A percentile compares a stretch with the other conserved stretches of the same genome.
Conservation (phyloP, 2,797 vertebrate genomes). For the Anabacerthia variegaticeps region DNA sequence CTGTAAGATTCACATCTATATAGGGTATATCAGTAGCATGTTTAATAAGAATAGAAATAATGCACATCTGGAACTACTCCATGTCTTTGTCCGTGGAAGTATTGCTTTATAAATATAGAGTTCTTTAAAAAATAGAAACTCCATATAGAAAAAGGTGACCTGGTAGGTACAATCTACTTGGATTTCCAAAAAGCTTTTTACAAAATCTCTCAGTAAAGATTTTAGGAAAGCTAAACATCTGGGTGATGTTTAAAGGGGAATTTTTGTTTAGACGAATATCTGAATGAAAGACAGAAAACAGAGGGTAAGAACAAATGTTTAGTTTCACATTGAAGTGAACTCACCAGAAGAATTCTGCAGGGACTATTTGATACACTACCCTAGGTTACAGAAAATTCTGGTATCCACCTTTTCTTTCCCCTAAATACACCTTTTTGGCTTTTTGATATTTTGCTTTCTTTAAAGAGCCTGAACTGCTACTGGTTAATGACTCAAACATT, state of each 20-base stretch:
- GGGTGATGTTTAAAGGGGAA: not conserved
- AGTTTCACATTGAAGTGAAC: not conserved
- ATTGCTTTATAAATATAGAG: conserved; percentile 17
- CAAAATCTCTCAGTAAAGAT: conserved; percentile 9
- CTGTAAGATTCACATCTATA: not conserved
- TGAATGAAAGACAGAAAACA: conserved; percentile 27
- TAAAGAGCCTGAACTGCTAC: not conserved
- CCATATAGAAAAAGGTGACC: not conserved
- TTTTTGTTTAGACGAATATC: conserved; percentile 46
- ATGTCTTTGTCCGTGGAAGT: not conserved
- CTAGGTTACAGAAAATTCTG: not conserved
- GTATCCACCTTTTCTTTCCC: not conserved
- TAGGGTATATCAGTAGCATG: not conserved
- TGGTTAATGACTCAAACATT: not conserved
- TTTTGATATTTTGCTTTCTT: not conserved
- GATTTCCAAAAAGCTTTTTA: conserved; percentile 28
- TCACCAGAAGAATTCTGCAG: not conserved
- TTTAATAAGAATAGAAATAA: conserved; percentile 31
- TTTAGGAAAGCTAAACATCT: conserved; percentile 38
- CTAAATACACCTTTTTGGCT: not conserved
- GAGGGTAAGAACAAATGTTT: conserved; percentile 22
- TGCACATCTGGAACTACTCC: conserved; percentile 38
- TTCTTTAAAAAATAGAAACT: not conserved
- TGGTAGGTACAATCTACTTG: not conserved
- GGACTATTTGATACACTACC: not conserved